Evolutionary conservation across 53 echinoderm and acorn worm genomes (phyloP), one percentile per base, ranked within the genome.

Genomic region (Echinarachnius parma): DNA sequence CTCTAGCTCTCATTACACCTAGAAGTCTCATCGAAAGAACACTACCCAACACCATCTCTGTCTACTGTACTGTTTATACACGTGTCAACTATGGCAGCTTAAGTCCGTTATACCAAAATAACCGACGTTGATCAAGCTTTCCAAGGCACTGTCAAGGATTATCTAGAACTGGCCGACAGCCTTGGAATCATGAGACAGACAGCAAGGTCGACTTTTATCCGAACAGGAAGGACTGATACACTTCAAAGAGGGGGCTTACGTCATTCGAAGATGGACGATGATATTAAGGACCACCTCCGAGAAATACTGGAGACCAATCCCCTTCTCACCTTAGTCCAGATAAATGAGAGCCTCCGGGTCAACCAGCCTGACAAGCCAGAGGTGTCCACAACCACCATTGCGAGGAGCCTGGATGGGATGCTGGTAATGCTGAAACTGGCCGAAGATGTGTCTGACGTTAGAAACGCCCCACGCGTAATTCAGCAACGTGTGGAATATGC

Each of bases 401-500:
- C 46, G 0, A 64, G 64, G 25, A 9, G 13, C 4, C 47, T 46
- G 0, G 44, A 46, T 16, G 46, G 46, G 46, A 64, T 64, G 46
- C 29, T 46, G 3, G 14, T 64, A 3, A 28, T 15, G 15, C 46
- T 77, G 25, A 68, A 64, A 36, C 56, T 74, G n/a, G 59, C 78
- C 0, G 65, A 79, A 53, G 84, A 78, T 47, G 78, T 74, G n/a
- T 79, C 78, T 28, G 64, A 74, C 57, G 62, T 63, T 9, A 62
- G 79, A 22, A 84, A 79, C 48, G 7, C 56, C n/a, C 64, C 55
- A 27, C 62, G 75, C 4, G 70, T 85, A 13, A 48, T 85, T 22
- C 9, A 79, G 7, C 32, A 31, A 62, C 72, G 7, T n/a, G n/a
- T n/a, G n/a, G n/a, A n/a, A n/a, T n/a, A n/a, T n/a, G 61, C 61